Evolutionary conservation across 2,888 invertebrate species (phyloP).

Genomic region (Pseudanteris insignis): DNA sequence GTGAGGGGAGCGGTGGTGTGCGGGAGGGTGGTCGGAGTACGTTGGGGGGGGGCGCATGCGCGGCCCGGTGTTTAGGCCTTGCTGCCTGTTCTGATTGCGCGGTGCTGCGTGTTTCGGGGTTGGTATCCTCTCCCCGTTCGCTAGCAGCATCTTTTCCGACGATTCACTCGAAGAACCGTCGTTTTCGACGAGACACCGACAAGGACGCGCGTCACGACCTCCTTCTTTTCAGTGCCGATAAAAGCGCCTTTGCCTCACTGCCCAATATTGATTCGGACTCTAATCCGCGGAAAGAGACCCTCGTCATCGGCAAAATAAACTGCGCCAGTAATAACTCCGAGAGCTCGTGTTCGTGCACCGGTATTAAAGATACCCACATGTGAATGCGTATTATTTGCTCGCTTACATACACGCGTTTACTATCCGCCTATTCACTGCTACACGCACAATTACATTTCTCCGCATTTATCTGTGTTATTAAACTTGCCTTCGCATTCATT

Average conservation of each 20-base stretch:
- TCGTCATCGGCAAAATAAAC: conserved; percentile 62
- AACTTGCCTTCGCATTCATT: too few relatives aligned
- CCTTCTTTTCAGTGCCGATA: conserved; percentile 63
- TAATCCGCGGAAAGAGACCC: conserved; percentile 62
- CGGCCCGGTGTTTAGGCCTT: conserved; percentile 22
- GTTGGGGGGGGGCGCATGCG: conserved; percentile 37
- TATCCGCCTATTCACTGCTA: neutral
- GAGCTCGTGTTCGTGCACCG: conserved; percentile 11
- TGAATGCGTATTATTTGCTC: neutral
- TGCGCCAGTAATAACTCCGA: conserved; percentile 59
- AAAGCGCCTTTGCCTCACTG: conserved; percentile 62
- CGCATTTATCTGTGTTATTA: too few relatives aligned
- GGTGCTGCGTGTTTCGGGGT: conserved; percentile 47
- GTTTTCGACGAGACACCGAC: conserved; percentile 28
- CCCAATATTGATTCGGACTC: conserved; percentile 66
- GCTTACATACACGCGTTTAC: too few relatives aligned
- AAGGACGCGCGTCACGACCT: conserved; percentile 31
- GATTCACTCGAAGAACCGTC: conserved; percentile 38
- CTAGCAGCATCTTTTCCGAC: conserved; percentile 37
- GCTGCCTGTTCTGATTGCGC: conserved; percentile 40
- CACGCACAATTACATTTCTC: too few relatives aligned
- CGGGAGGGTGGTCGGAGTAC: too few relatives aligned
- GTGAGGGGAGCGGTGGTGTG: too few relatives aligned
- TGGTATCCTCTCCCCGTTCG: conserved; percentile 36
- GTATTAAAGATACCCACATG: conserved; percentile 3